phyloP scores from a whole-genome alignment of 2,113 vertebrate genomes.

The Anolis carolinensis region DNA sequence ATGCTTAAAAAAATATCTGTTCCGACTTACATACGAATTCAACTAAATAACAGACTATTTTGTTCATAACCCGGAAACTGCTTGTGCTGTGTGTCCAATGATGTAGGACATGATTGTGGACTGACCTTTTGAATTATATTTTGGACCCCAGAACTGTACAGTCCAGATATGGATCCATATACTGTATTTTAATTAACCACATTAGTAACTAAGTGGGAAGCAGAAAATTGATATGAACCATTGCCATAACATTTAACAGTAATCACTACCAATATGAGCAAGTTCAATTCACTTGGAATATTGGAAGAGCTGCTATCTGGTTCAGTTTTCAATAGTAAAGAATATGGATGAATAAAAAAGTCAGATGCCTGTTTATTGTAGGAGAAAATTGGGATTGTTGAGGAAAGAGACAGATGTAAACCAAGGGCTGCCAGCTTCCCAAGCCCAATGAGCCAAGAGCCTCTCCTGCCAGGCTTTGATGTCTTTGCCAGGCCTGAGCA shows the following conservation, averaged over 20 bases:
- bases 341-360: constrained; percentile 11
- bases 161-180: constrained; percentile 24
- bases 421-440: not conserved
- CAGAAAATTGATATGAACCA: constrained; percentile 52
- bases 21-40: no score
- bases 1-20: no score
- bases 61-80: no score
- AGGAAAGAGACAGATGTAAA: not conserved
- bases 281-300: constrained; percentile 36
- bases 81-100: not conserved
- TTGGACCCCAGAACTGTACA: not conserved
- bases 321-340: not conserved
- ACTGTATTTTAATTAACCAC: constrained; percentile 8
- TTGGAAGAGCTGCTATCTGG: constrained; percentile 12
- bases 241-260: constrained; percentile 44
- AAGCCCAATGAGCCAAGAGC: not conserved
- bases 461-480: not conserved
- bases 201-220: constrained; percentile 30
- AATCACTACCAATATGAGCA: constrained; percentile 36
- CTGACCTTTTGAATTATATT: constrained; percentile 40
- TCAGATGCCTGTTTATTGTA: not conserved
- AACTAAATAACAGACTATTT: no score
- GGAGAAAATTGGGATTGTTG: not conserved
- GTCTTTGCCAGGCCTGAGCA: not conserved
- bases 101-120: not conserved